Base-by-base conservation (phyloP, 2,113 vertebrate genomes). In the Daphoenositta chrysoptera region DNA sequence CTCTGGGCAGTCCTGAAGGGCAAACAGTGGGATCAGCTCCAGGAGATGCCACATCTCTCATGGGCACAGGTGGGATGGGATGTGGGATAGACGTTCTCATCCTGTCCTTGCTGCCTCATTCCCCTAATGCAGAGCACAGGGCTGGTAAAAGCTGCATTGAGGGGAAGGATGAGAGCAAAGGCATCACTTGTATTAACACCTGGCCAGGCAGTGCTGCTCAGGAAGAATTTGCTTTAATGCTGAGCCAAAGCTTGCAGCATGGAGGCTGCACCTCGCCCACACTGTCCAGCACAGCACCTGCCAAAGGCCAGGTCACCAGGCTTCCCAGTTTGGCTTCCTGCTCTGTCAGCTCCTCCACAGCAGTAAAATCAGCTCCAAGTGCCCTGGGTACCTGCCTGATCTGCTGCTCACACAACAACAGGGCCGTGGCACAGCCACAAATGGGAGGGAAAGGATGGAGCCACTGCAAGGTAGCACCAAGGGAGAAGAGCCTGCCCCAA, bases 251-350 rank as follows among this genome's bases (percentile, higher is more conserved):
- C 35, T 15, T 3, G 2, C 57, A 42, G n/a, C 31, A 39, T 2
- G 1, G 51, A 54, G 66, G 71, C 35, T 91, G 53, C 57, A 68
- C 6, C 58, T 76, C 13, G 0, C 63, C 51, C 61, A 53, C 3
- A 0, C 27, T 0, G 0, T n/a, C 44, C 70, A 69, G 54, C 6
- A 40, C 58, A 84, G 35, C 1, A 0, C n/a, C 57, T 48, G 45
- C 87, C 76, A 83, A 65, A 48, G 35, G 33, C 63, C 45, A 39
- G n/a, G n/a, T n/a, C n/a, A 33, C 30, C 8, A 4, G 11, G 13
- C 24, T 70, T 87, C 39, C 53, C 35, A 9, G 9, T 66, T 76
- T 92, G 72, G 27, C 33, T 30, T 42, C 37, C 56, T 61, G 56
- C 13, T 44, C 47, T 85, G 30, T 18, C 54, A 60, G 37, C 56